Evolutionary conservation across 2,797 vertebrate genomes (phyloP).

Genomic region (Podargus strigoides): DNA sequence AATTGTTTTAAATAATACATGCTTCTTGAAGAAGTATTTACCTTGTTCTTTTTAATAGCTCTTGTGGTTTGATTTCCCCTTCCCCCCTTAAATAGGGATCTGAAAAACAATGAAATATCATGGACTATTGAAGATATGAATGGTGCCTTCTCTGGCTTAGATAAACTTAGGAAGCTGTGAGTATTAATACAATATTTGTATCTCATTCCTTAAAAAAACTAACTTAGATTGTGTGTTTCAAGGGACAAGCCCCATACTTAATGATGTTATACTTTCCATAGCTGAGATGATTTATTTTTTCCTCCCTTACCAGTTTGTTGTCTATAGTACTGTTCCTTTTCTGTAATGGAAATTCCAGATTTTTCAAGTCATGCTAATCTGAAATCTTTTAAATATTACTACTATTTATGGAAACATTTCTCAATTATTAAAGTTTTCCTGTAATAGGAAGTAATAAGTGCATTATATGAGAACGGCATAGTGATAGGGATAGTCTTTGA

Average conservation of each 20-base stretch:
- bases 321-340: background rate
- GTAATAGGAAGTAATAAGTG: background rate
- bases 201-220: background rate
- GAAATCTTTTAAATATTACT: background rate
- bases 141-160: conserved; percentile 92
- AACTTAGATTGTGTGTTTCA: background rate
- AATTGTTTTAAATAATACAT: background rate
- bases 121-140: conserved; percentile 99
- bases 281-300: background rate
- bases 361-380: background rate
- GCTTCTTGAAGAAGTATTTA: background rate
- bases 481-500: background rate
- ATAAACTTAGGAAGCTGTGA: conserved; percentile 89
- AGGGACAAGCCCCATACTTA: background rate
- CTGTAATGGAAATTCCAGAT: background rate
- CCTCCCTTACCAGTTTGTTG: background rate
- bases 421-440: background rate
- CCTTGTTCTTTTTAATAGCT: background rate
- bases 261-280: background rate
- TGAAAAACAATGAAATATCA: conserved; percentile 97
- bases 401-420: background rate
- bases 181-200: conserved; percentile 53
- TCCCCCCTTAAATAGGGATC: conserved; percentile 75
- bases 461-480: background rate
- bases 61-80: background rate